phyloP scores from a whole-genome alignment of 2,888 invertebrate species.

The Apoda limacodes region DNA sequence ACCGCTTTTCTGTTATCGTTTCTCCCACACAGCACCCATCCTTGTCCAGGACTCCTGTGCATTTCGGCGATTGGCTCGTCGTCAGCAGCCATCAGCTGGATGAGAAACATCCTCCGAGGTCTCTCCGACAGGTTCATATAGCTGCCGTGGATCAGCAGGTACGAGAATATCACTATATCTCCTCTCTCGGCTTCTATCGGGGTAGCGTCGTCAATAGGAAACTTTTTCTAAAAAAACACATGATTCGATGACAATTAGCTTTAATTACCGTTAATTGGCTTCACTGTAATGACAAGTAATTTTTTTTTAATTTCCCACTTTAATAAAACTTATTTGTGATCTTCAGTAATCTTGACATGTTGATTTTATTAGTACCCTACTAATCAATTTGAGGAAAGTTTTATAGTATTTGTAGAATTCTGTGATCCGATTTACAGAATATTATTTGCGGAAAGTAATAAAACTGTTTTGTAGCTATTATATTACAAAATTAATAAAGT shows the following conservation, averaged over 20 bases:
- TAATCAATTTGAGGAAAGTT: too few relatives aligned
- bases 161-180: conserved; percentile 69
- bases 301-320: too few relatives aligned
- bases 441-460: too few relatives aligned
- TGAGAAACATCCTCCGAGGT: conserved; percentile 65
- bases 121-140: conserved; percentile 55
- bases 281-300: too few relatives aligned
- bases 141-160: conserved; percentile 70
- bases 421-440: too few relatives aligned
- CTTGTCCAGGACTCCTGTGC: conserved; percentile 56
- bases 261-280: not conserved
- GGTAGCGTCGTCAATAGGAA: conserved; percentile 55
- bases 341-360: too few relatives aligned
- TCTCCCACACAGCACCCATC: conserved; percentile 63
- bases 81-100: conserved; percentile 64
- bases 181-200: conserved; percentile 64
- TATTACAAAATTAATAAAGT: too few relatives aligned
- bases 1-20: conserved; percentile 41
- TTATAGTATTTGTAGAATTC: too few relatives aligned
- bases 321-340: too few relatives aligned
- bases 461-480: too few relatives aligned
- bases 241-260: not conserved
- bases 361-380: too few relatives aligned
- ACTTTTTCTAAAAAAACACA: conserved; percentile 37
- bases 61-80: conserved; percentile 57